These are phyloP conservation scores for Bradypodion ventrale DNA, from an alignment of 2,797 vertebrate genomes.

Conservation along the genomic window DNA sequence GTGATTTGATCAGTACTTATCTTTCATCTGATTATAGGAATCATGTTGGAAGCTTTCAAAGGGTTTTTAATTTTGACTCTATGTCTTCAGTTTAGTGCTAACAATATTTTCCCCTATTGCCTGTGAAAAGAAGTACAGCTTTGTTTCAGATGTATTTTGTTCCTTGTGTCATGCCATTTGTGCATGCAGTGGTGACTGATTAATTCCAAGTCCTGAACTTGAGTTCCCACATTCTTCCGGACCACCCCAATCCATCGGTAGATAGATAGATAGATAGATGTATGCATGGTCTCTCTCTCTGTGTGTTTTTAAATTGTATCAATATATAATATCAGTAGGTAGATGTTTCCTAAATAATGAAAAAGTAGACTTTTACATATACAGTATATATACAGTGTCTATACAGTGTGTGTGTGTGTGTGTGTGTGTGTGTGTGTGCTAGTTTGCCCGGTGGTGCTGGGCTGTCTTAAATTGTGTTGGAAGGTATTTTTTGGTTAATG, in stretches of 20 bases:
- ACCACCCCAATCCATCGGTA: not conserved
- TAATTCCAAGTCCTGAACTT: slow-evolving; percentile 71
- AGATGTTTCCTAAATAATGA: not conserved
- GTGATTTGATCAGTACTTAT: slow-evolving; percentile 92
- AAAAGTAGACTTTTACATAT: not conserved
- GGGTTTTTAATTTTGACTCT: slow-evolving; percentile 82
- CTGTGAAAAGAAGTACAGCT: slow-evolving; percentile 78
- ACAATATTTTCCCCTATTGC: slow-evolving; percentile 83
- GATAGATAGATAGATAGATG: slow-evolving; percentile 14
- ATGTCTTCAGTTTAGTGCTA: slow-evolving; percentile 81
- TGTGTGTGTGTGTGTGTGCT: no score
- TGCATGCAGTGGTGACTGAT: slow-evolving; percentile 80
- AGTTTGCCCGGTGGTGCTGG: no score
- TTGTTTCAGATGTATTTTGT: slow-evolving; percentile 78
- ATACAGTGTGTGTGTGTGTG: no score
- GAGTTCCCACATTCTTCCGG: slow-evolving; percentile 31
- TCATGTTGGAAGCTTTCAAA: slow-evolving; percentile 82
- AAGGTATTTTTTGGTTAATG: no score
- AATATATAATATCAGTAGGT: no score
- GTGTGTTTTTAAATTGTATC: no score
- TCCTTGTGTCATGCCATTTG: slow-evolving; percentile 80
- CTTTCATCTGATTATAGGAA: slow-evolving; percentile 85
- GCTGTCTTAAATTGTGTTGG: no score
- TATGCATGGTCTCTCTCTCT: slow-evolving; percentile 42
- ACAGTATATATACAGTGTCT: no score